Evolutionary conservation across 1,140 invertebrate genomes (phyloP).

Genomic region (Trichonephila inaurata): DNA sequence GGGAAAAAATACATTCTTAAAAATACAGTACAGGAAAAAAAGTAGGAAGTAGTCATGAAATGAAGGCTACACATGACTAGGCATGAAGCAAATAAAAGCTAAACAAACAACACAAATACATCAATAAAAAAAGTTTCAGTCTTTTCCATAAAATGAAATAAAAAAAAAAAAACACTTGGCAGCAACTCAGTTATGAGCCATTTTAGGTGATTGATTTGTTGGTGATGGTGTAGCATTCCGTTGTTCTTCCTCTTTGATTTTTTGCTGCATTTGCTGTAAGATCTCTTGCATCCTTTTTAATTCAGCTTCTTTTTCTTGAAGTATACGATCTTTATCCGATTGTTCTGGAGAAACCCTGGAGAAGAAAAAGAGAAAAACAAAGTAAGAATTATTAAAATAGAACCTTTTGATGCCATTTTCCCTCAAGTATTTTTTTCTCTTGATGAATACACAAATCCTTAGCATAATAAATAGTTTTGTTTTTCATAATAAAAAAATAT

Average conservation of each 20-base stretch:
- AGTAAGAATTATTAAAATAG: neutral
- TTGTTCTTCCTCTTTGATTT: constrained; percentile 75
- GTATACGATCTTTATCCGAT: constrained; percentile 89
- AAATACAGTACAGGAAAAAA: neutral
- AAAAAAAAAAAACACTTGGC: neutral
- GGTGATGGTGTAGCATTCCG: constrained; percentile 74
- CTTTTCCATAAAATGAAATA: neutral
- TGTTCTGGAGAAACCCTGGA: constrained; percentile 48
- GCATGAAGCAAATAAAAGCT: constrained; percentile 4
- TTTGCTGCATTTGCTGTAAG: constrained; percentile 78
- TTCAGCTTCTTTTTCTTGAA: constrained; percentile 93
- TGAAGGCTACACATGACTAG: constrained; percentile 12
- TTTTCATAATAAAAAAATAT: too few relatives aligned
- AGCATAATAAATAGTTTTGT: too few relatives aligned
- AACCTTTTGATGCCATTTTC: neutral
- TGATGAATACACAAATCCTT: too few relatives aligned
- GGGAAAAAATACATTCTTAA: neutral
- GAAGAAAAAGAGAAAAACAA: neutral
- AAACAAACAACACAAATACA: constrained; percentile 11
- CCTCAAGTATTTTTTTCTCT: too few relatives aligned
- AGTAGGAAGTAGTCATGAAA: constrained; percentile 18
- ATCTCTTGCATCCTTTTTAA: constrained; percentile 78
- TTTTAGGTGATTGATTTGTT: constrained; percentile 70
- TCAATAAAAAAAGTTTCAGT: neutral
- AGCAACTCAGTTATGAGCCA: constrained; percentile 47